Evolutionary conservation across 1,140 invertebrate species (phyloP), one percentile per base, ranked within the genome.

Genomic region (Papilio glaucus): DNA sequence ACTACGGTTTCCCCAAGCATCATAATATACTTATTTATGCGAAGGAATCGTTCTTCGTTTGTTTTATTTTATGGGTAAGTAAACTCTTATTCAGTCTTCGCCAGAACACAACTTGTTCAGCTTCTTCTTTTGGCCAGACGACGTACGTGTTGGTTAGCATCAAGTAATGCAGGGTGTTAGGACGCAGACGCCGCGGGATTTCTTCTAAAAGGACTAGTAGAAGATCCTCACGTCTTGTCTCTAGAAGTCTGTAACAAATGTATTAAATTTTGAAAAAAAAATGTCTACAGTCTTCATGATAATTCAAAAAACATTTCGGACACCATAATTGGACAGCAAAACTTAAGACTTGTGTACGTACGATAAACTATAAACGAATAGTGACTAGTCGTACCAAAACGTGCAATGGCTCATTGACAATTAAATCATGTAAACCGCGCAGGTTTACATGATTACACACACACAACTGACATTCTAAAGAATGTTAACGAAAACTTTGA

Each of bases 141-240:
- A 96, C 94, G 78, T 95, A 95, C 0, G 95, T 96, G 75, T 95
- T 95, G 0, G 95, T 95, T 62, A 94, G 85, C 95, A 95, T 95
- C 13, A 95, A 78, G 77, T 95, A 95, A 73, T 95, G 94, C 0
- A 95, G 81, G 0, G 94, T 95, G 75, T 94, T 95, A 0, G 95
- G 94, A 1, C 95, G 84, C 9, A 94, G 86, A 7, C 85, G 85
- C 18, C 93, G 87, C 6, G 95, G 95, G 76, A 96, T 95, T 61
- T 95, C 94, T 84, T 95, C 95, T 49, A 95, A 84, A 10, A 96
- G 92, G 2, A 96, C 93, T 2, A 96, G 77, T 8, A 95, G 94
- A 12, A 96, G 86, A 65, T 95, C 93, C 74, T 95, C 94, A 60
- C 94, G 87, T 72, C 94, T 92, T 0, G 94, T 94, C 82, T 96